Evolutionary conservation across 2,888 invertebrate genomes (phyloP).

Genomic region (Priocnemis perturbator): DNA sequence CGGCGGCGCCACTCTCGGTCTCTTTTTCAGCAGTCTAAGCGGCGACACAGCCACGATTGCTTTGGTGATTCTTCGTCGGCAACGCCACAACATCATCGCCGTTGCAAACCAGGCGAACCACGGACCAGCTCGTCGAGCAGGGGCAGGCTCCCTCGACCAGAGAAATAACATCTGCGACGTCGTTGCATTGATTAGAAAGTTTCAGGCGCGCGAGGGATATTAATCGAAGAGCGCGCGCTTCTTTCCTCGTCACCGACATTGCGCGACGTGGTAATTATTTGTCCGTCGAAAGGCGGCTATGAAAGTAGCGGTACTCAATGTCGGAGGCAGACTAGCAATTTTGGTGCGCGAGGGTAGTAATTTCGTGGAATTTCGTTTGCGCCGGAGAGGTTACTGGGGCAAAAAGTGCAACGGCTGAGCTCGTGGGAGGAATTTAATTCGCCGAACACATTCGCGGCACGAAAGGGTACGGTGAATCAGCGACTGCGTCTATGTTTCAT

Average conservation of each 20-base stretch:
- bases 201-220: not conserved
- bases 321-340: no score
- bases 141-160: constrained; percentile 65
- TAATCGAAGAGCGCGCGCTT: no score
- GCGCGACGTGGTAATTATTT: no score
- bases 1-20: constrained; percentile 11
- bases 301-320: no score
- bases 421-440: no score
- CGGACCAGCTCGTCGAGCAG: constrained; percentile 62
- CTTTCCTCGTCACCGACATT: no score
- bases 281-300: no score
- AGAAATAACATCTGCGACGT: constrained; percentile 67
- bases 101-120: constrained; percentile 72
- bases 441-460: not conserved
- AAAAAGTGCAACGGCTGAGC: no score
- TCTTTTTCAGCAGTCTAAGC: constrained; percentile 52
- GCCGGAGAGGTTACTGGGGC: no score
- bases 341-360: no score
- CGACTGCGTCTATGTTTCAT: not conserved
- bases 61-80: constrained; percentile 61
- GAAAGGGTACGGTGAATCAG: constrained; percentile 1
- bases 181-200: not conserved
- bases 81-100: constrained; percentile 66
- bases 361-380: no score
- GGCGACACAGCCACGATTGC: constrained; percentile 63